phyloP scores from a whole-genome alignment of 2,797 vertebrate species.

The Sebastolobus alascanus region DNA sequence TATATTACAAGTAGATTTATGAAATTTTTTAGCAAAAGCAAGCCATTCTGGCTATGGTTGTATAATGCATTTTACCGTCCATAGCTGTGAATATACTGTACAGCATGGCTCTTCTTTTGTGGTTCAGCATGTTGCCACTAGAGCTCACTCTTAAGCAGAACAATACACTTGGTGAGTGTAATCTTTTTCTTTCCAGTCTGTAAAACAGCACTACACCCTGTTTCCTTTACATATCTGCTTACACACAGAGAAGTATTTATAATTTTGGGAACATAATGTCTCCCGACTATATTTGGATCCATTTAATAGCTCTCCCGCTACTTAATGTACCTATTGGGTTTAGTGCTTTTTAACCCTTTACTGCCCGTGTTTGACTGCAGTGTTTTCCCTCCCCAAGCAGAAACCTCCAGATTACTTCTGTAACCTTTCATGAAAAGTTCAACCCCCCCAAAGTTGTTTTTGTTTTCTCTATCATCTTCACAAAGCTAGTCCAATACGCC shows the following conservation, averaged over 20 bases:
- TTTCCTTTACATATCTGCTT: conserved; percentile 72
- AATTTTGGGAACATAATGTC: conserved; percentile 61
- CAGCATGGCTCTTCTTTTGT: conserved; percentile 55
- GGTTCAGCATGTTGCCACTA: conserved; percentile 82
- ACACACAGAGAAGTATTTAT: conserved; percentile 60
- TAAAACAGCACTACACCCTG: conserved; percentile 50
- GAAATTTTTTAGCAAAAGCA: background rate
- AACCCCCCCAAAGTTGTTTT: conserved; percentile 1
- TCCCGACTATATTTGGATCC: conserved; percentile 70
- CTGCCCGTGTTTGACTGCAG: conserved; percentile 36
- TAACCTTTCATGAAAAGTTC: conserved; percentile 16
- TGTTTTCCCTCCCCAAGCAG: conserved; percentile 6
- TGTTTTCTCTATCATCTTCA: conserved; percentile 28
- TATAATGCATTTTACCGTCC: background rate
- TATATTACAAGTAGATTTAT: background rate
- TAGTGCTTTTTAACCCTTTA: conserved; percentile 58
- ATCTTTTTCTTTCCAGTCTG: conserved; percentile 52
- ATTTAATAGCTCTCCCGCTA: conserved; percentile 55
- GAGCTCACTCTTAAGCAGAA: conserved; percentile 88
- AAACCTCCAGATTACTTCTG: conserved; percentile 28
- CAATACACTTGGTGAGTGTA: conserved; percentile 53
- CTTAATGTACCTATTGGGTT: conserved; percentile 60
- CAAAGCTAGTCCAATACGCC: conserved; percentile 21
- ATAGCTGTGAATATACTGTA: background rate
- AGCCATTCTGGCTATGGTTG: background rate